Base-by-base conservation (phyloP, 1,140 invertebrate species). In the Hycleus cichorii region DNA sequence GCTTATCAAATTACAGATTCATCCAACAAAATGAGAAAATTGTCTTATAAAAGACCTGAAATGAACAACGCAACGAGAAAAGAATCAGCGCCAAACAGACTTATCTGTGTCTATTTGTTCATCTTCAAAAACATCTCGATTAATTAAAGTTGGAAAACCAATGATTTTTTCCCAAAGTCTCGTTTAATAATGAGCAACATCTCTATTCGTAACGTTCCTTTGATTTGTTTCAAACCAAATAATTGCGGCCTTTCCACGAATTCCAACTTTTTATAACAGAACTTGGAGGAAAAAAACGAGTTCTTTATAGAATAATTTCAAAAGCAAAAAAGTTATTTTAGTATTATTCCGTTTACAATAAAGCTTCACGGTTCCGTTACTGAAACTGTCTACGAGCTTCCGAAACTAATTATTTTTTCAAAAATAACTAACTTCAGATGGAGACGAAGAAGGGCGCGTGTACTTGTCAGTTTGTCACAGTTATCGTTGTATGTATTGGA, bases 321-420 rank as follows among this genome's bases (percentile, higher is more conserved):
- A 18, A 18, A 18, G 18, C 18, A 18, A 18, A 18, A 18, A 18
- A 18, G 18, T 18, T 18, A 18, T 18, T 32, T 32, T 32, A 32
- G 32, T 32, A 5, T 4, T 5, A 4, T 32, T 12, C 12, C 12
- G 12, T 12, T 12, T 32, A 32, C 32, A 32, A 32, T 32, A 32
- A 32, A 18, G 4, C 7, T 1, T 32, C 4, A 32, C 32, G 32
- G 58, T 47, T 59, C 40, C 42, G 32, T n/a, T 51, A 39, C n/a
- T 12, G 39, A 0, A 24, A 40, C 32, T 32, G 48, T 42, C 50
- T 39, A 12, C 12, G 39, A 60, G 57, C 62, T 64, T 64, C 62
- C 62, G 62, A 64, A 64, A 64, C 59, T 64, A 64, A 64, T 64
- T 64, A 64, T 64, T 64, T 64, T 47, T 61, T 60, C 61, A 64